These are phyloP conservation scores for Dolichotis patagonum DNA, from an alignment of 2,113 vertebrate species.

Conservation along the genomic window DNA sequence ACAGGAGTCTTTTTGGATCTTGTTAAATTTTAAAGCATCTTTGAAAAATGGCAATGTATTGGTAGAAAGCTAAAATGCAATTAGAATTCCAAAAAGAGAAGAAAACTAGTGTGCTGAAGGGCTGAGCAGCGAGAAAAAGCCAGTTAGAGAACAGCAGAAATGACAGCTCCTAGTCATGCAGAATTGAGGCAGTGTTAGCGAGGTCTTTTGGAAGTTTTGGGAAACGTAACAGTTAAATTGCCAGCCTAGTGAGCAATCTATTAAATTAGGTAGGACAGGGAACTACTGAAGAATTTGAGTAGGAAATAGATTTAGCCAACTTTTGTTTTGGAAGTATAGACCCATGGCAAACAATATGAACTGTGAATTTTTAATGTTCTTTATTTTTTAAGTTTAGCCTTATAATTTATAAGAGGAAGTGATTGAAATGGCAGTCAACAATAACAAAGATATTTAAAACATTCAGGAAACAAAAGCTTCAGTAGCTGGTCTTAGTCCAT, in stretches of 20 bases:
- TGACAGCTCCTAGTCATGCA: neutral
- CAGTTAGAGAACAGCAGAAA: neutral
- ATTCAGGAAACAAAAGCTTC: neutral
- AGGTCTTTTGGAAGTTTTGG: neutral
- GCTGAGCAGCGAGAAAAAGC: neutral
- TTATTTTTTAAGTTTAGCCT: neutral
- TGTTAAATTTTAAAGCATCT: neutral
- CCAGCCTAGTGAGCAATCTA: neutral
- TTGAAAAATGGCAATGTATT: neutral
- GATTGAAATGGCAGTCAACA: neutral
- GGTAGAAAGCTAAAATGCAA: neutral
- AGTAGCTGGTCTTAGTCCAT: neutral
- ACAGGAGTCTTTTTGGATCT: neutral
- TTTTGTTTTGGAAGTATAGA: neutral
- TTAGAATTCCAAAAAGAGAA: conserved; percentile 1
- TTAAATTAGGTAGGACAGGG: neutral
- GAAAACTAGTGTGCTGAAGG: neutral
- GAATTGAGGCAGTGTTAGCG: neutral
- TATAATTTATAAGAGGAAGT: neutral
- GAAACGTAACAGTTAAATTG: neutral
- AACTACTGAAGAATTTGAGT: neutral
- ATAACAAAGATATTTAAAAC: neutral
- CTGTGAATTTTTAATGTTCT: neutral
- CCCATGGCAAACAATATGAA: neutral
- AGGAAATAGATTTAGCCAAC: neutral